Percentiles rank a stretch among this genome's conserved stretches.
Conservation (phyloP, 2,113 vertebrate species). For the Neofelis nebulosa region DNA sequence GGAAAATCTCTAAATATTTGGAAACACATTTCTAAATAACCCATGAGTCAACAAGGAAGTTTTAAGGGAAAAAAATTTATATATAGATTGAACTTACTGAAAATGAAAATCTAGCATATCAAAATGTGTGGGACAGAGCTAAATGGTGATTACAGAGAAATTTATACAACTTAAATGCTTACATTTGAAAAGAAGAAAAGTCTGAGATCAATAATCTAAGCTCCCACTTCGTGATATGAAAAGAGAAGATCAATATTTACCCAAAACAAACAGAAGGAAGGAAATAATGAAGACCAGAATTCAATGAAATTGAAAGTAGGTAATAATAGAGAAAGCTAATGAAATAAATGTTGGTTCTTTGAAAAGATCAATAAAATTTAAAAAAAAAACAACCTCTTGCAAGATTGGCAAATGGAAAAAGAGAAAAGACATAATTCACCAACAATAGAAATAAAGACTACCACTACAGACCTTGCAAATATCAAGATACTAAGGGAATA, state of each 20-base stretch:
- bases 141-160: not conserved
- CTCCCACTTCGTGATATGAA: not conserved
- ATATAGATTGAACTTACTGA: not conserved
- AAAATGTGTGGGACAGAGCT: not conserved
- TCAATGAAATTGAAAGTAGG: not conserved
- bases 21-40: not conserved
- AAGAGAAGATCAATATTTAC: not conserved
- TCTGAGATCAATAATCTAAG: not conserved
- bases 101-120: not conserved
- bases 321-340: not conserved
- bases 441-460: not conserved
- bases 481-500: not conserved
- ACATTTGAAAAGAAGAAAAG: not conserved
- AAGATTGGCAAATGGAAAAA: not conserved
- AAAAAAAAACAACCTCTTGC: not conserved
- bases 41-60: not conserved
- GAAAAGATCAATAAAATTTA: not conserved
- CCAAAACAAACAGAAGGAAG: not conserved
- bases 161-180: not conserved
- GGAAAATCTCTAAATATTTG: not conserved
- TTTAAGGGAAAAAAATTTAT: not conserved
- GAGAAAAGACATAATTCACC: not conserved
- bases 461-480: not conserved
- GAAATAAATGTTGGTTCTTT: not conserved
- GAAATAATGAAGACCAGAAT: not conserved